Conservation (phyloP, 2,888 invertebrate genomes). For the Drosophila barbarae region DNA sequence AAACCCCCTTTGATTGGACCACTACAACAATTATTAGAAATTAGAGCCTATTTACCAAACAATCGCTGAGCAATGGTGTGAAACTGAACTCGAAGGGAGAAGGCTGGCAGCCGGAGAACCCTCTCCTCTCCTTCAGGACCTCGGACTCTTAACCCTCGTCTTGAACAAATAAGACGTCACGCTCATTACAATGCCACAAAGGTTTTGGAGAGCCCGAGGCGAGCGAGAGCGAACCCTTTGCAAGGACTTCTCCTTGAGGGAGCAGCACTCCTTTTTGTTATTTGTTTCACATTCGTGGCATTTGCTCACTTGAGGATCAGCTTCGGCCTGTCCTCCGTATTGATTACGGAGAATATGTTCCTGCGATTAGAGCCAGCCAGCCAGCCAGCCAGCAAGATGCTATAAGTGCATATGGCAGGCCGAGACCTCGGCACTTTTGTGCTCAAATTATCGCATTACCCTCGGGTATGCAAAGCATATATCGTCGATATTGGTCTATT, state of each 20-base stretch:
- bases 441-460: conserved; percentile 65
- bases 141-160: conserved; percentile 41
- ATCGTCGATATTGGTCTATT: conserved; percentile 65
- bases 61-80: conserved; percentile 61
- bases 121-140: conserved; percentile 10
- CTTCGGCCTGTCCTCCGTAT: conserved; percentile 38
- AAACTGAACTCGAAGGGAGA: conserved; percentile 38
- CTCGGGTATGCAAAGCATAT: conserved; percentile 54
- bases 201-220: conserved; percentile 14
- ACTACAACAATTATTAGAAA: conserved; percentile 57
- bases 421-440: conserved; percentile 56
- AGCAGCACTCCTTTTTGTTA: conserved; percentile 52
- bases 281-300: conserved; percentile 66
- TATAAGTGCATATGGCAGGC: conserved; percentile 14
- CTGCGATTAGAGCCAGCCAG: conserved; percentile 53
- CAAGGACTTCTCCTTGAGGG: conserved; percentile 19
- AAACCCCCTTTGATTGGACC: conserved; percentile 30
- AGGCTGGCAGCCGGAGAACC: not conserved
- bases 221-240: conserved; percentile 13
- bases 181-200: conserved; percentile 60
- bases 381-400: conserved; percentile 46
- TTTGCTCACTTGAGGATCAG: conserved; percentile 63
- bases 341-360: conserved; percentile 59
- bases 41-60: conserved; percentile 63
- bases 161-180: conserved; percentile 62